A percentile compares a stretch with the other conserved stretches of the same genome.
phyloP scores from a whole-genome alignment of 2,113 vertebrate genomes.

The Proteles cristata region DNA sequence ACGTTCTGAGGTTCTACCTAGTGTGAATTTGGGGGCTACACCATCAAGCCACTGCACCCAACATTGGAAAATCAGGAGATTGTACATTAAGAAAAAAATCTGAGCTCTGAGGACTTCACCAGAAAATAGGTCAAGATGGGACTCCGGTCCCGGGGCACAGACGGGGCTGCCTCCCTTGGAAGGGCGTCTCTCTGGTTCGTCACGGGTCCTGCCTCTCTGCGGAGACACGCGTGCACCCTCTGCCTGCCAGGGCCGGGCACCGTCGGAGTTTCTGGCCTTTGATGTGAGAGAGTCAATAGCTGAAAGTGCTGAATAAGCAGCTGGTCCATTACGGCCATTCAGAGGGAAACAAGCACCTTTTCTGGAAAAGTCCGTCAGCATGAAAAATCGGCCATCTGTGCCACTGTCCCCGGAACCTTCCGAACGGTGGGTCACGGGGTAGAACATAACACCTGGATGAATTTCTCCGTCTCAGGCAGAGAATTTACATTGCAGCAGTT shows the following conservation, averaged over 20 bases:
- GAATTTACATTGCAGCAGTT: fast-evolving
- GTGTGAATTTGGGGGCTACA: not conserved
- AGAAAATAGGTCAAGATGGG: not conserved
- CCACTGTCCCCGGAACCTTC: not conserved
- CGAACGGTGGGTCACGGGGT: not conserved
- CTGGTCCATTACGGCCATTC: not conserved
- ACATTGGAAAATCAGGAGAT: not conserved
- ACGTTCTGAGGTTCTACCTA: not conserved
- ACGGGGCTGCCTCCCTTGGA: not conserved
- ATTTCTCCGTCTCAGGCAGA: not conserved
- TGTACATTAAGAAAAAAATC: not conserved
- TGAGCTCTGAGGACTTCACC: not conserved
- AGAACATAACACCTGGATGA: too few species aligned
- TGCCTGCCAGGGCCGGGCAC: not conserved
- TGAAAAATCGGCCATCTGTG: not conserved
- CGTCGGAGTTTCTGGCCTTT: not conserved
- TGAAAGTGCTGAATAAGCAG: not conserved
- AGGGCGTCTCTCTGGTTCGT: not conserved
- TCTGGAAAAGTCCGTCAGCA: not conserved
- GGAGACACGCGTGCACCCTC: not conserved
- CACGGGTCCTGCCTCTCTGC: not conserved
- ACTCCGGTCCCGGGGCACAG: not conserved
- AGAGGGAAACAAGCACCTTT: not conserved
- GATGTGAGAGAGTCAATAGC: not conserved
- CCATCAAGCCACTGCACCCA: not conserved